A percentile compares a stretch with the other conserved stretches of the same genome.
Evolutionary conservation across 2,797 vertebrate genomes (phyloP).

Genomic region (Anabas testudineus): DNA sequence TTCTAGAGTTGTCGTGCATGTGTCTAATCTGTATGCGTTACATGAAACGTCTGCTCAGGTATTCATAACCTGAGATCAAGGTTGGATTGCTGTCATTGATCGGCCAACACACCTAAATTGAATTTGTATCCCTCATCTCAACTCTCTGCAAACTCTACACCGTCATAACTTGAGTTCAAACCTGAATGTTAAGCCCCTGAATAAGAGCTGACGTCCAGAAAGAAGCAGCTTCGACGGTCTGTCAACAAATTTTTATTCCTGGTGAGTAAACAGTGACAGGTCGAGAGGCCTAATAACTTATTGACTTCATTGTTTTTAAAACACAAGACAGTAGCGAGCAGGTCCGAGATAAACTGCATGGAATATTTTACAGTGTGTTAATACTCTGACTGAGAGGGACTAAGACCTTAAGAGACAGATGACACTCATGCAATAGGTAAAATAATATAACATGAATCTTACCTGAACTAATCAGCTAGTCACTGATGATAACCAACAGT

Average conservation of each 20-base stretch:
- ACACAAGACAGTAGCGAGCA: not conserved
- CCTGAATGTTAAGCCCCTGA: slow-evolving; percentile 51
- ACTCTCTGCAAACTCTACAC: slow-evolving; percentile 44
- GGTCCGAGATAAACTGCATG: not conserved
- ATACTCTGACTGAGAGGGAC: not conserved
- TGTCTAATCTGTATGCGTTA: slow-evolving; percentile 69
- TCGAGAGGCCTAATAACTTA: not conserved
- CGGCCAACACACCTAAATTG: slow-evolving; percentile 78
- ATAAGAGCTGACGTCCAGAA: slow-evolving; percentile 17
- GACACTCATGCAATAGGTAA: too few species aligned
- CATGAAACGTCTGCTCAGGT: slow-evolving; percentile 70
- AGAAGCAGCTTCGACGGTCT: not conserved
- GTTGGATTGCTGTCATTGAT: slow-evolving; percentile 82
- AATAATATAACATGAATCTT: too few species aligned
- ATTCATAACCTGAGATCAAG: slow-evolving; percentile 82
- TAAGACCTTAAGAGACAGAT: too few species aligned
- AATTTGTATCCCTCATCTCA: slow-evolving; percentile 81
- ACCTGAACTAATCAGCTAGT: too few species aligned
- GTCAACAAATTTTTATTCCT: slow-evolving; percentile 13
- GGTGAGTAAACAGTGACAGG: slow-evolving; percentile 3
- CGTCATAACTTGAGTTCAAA: slow-evolving; percentile 48
- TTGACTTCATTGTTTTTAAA: not conserved
- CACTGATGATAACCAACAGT: too few species aligned
- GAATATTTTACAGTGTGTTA: not conserved
- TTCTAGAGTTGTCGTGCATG: not conserved